Conservation (phyloP, 2,113 vertebrate species). For the Lepisosteus osseus region DNA sequence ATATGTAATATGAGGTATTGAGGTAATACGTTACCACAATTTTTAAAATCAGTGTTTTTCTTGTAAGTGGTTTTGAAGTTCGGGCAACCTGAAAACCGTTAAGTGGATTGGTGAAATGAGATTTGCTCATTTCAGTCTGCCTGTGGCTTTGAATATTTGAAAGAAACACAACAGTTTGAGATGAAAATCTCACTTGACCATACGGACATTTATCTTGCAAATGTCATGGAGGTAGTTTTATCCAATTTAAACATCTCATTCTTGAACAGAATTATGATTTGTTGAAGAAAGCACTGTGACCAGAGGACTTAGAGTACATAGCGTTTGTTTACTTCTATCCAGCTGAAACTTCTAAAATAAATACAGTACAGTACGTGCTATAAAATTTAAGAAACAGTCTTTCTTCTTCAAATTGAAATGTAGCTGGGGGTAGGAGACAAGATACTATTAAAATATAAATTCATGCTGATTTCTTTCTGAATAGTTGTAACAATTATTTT, state of each 20-base stretch:
- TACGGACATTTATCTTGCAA: background rate
- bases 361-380: too few species aligned
- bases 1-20: background rate
- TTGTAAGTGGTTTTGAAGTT: constrained; percentile 13
- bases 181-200: constrained; percentile 3
- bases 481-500: too few species aligned
- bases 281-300: background rate
- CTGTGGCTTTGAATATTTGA: constrained; percentile 5
- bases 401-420: too few species aligned
- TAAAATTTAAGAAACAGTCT: too few species aligned
- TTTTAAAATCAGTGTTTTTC: background rate
- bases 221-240: background rate
- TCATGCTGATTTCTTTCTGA: too few species aligned
- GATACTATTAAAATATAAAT: too few species aligned
- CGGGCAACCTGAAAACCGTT: constrained; percentile 14
- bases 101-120: constrained; percentile 15
- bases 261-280: background rate
- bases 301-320: too few species aligned
- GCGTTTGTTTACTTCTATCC: too few species aligned
- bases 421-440: too few species aligned
- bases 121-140: constrained; percentile 16
- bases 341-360: too few species aligned
- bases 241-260: background rate
- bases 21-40: background rate
- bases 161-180: background rate